Evolutionary conservation across 1,140 invertebrate genomes (phyloP).

Genomic region (Rhopalosiphum padi): DNA sequence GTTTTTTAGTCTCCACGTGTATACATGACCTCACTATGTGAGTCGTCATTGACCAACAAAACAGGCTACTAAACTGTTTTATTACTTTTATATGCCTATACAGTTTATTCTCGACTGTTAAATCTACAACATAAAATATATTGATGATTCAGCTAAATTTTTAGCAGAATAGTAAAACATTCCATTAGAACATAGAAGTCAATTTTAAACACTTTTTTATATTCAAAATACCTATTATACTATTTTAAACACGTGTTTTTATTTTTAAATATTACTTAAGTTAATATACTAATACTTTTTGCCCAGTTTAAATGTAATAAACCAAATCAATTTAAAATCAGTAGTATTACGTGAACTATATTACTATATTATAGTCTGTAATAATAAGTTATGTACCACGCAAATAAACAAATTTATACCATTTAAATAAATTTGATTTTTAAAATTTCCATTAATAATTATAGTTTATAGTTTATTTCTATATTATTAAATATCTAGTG

Average conservation of each 20-base stretch:
- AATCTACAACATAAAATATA: neutral
- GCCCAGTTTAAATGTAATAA: too few relatives aligned
- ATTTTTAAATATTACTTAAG: neutral
- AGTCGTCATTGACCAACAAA: conserved; percentile 46
- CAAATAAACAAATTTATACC: neutral
- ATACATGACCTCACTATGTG: conserved; percentile 30
- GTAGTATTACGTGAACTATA: too few relatives aligned
- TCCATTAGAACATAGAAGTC: neutral
- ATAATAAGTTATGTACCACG: too few relatives aligned
- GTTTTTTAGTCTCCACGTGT: neutral
- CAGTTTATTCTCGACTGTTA: neutral
- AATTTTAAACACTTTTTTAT: neutral
- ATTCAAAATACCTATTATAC: neutral
- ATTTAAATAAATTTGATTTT: neutral
- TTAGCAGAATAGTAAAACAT: neutral
- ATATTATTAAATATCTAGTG: neutral
- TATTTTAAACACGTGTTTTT: conserved; percentile 9
- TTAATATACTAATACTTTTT: too few relatives aligned
- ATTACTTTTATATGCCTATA: conserved; percentile 7
- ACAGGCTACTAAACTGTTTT: neutral
- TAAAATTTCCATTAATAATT: neutral
- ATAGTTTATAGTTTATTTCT: neutral
- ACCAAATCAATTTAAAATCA: too few relatives aligned
- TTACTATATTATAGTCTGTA: too few relatives aligned
- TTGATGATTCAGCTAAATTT: neutral